A percentile compares a stretch with the other conserved stretches of the same genome.
phyloP scores from a whole-genome alignment of 2,888 invertebrate genomes.

The Sminthurinus aureus region DNA sequence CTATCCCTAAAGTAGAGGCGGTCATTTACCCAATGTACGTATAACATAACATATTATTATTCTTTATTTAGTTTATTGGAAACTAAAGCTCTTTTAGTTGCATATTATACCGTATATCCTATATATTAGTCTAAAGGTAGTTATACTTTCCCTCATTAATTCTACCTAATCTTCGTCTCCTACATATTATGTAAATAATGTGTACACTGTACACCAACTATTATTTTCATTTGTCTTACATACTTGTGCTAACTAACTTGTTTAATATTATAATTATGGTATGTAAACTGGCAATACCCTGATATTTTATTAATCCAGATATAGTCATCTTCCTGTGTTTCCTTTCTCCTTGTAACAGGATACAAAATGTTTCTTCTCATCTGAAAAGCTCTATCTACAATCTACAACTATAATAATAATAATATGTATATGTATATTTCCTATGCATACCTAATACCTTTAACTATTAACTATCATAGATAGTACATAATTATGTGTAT shows the following conservation, averaged over 20 bases:
- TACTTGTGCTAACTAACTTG: neutral
- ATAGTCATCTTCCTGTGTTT: neutral
- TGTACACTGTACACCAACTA: neutral
- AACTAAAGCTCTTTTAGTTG: constrained; percentile 31
- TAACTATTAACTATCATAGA: too few species aligned
- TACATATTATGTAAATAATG: neutral
- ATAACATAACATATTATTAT: neutral
- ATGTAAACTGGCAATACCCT: constrained; percentile 22
- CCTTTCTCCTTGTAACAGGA: too few species aligned
- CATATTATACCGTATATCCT: neutral
- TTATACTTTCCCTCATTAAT: neutral
- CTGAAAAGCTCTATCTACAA: too few species aligned
- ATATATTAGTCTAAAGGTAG: too few species aligned
- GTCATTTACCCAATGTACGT: too few species aligned
- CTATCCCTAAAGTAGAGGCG: neutral
- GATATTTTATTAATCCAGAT: constrained; percentile 5
- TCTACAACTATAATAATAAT: too few species aligned
- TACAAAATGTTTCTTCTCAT: too few species aligned
- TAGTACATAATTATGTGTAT: too few species aligned
- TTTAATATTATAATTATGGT: neutral
- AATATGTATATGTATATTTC: too few species aligned
- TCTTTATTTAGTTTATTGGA: constrained; percentile 13
- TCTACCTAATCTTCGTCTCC: neutral
- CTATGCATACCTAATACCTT: too few species aligned
- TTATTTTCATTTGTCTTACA: neutral